phyloP scores from a whole-genome alignment of 2,888 invertebrate genomes.

The Aspidiotus rigidus region DNA sequence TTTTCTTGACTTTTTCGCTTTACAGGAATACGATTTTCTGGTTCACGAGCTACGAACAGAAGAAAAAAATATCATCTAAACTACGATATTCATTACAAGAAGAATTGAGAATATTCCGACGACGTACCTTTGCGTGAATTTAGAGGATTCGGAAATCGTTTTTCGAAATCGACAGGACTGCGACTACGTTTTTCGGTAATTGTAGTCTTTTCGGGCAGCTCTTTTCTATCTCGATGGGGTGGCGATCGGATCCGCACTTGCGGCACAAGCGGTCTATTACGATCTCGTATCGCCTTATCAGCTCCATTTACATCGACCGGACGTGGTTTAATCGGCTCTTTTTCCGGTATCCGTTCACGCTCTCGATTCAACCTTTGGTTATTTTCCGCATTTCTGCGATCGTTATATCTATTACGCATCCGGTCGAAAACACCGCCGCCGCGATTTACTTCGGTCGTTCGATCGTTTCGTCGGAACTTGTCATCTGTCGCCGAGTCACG shows the following conservation, averaged over 20 bases:
- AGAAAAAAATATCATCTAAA: background rate
- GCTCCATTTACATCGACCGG: conserved; percentile 7
- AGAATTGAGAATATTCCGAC: background rate
- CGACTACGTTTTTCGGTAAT: background rate
- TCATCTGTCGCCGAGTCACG: background rate
- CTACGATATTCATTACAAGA: background rate
- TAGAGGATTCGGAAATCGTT: conserved; percentile 16
- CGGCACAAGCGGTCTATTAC: background rate
- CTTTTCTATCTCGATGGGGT: conserved; percentile 22
- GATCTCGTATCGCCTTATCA: conserved; percentile 8
- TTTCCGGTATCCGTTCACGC: conserved; percentile 14
- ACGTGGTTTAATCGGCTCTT: conserved; percentile 8
- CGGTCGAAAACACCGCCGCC: conserved; percentile 21
- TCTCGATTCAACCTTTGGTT: conserved; percentile 15
- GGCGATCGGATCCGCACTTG: background rate
- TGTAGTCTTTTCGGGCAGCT: background rate
- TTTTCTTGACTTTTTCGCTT: conserved; percentile 23
- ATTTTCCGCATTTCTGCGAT: conserved; percentile 21
- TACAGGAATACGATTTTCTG: conserved; percentile 11
- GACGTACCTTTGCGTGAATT: conserved; percentile 12
- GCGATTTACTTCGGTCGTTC: background rate
- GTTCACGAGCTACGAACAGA: conserved; percentile 13
- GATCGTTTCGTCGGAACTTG: conserved; percentile 4
- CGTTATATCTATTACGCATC: conserved; percentile 26
- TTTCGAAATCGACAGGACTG: conserved; percentile 13